Conservation (phyloP, 2,113 vertebrate species). For the Vombatus ursinus region DNA sequence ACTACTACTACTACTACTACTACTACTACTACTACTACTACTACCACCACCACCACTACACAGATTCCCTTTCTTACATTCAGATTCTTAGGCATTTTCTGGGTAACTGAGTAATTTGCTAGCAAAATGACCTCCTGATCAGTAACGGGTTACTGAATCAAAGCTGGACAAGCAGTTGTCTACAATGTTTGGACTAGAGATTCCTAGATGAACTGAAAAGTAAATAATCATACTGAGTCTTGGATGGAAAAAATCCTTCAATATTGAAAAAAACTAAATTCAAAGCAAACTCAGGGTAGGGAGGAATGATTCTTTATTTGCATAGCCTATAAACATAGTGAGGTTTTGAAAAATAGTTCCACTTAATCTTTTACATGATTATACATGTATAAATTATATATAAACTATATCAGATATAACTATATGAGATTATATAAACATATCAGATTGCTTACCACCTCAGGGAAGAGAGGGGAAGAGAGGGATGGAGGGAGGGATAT, state of each 20-base stretch:
- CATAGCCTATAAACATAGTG: background rate
- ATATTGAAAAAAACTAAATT: background rate
- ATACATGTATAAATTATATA: background rate
- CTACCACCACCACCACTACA: fast-evolving
- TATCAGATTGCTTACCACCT: too few relatives aligned
- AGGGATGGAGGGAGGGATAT: background rate
- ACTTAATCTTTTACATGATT: background rate
- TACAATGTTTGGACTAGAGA: background rate
- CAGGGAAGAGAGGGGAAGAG: background rate
- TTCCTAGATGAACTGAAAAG: background rate
- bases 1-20: background rate
- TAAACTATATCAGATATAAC: too few relatives aligned
- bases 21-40: background rate
- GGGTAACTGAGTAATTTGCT: background rate
- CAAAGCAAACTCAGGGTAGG: background rate
- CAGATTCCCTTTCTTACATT: background rate
- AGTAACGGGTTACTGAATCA: background rate
- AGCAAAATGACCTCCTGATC: background rate
- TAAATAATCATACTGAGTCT: background rate
- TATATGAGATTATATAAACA: too few relatives aligned
- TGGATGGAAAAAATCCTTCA: background rate
- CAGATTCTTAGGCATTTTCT: background rate
- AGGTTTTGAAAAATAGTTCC: background rate
- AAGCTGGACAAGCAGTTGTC: background rate
- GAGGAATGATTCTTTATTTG: background rate